Percentiles rank a stretch among this genome's conserved stretches.
Evolutionary conservation across 2,113 vertebrate genomes (phyloP).

Genomic region (Bubalus kerabau): DNA sequence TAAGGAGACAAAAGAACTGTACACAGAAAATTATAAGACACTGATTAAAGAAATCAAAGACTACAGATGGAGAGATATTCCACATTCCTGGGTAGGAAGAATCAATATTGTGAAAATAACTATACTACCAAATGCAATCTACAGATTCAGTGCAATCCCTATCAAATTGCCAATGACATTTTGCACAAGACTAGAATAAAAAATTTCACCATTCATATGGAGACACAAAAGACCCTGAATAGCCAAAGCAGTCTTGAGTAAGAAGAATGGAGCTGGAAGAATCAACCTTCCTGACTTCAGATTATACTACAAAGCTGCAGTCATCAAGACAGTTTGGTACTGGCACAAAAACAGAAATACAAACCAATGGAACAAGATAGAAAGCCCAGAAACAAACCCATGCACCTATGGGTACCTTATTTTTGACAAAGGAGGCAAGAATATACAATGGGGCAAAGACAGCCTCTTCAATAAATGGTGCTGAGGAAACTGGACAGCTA

Average conservation of each 20-base stretch:
- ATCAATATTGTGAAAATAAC: background rate
- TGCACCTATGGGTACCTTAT: background rate
- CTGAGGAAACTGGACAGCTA: background rate
- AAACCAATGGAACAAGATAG: background rate
- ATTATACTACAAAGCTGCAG: background rate
- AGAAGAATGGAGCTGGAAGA: background rate
- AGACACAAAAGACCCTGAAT: background rate
- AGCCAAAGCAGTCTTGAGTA: background rate
- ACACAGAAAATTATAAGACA: background rate
- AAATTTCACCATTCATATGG: background rate
- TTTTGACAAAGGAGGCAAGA: background rate
- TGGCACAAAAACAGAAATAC: background rate
- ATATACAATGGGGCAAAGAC: background rate
- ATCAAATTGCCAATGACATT: background rate
- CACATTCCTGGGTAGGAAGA: background rate
- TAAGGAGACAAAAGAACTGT: background rate
- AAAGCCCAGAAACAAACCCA: background rate
- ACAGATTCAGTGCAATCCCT: background rate
- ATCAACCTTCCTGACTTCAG: background rate
- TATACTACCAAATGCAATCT: background rate
- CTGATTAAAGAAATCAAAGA: background rate
- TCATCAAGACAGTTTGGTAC: background rate
- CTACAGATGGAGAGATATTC: background rate
- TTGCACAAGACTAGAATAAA: background rate
- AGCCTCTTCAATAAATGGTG: background rate